Conservation (phyloP, 2,888 invertebrate species). For the Caenorhabditis virilis region DNA sequence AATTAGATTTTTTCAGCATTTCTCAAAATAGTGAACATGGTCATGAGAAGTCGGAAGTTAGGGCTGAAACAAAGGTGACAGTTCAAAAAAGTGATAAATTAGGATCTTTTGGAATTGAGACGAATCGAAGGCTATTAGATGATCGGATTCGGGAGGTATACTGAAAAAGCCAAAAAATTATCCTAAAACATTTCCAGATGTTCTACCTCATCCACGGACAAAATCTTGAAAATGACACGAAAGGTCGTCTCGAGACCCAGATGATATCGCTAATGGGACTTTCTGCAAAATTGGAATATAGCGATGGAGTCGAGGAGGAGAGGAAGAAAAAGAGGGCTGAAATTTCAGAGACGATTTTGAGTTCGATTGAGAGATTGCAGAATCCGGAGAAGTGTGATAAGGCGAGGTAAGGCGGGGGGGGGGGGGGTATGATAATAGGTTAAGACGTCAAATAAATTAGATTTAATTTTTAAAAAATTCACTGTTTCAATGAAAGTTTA, state of each 20-base stretch:
- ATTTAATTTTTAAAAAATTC: too few species aligned
- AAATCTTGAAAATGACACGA: conserved; percentile 14
- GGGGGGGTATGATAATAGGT: background rate
- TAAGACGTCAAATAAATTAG: too few species aligned
- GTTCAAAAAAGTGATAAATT: background rate
- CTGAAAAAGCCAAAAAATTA: background rate
- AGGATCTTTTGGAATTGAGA: conserved; percentile 17
- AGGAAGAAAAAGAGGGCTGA: conserved; percentile 7
- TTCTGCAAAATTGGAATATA: conserved; percentile 19
- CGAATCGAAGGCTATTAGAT: conserved; percentile 36
- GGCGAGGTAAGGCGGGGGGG: conserved; percentile 36
- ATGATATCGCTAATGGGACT: conserved; percentile 29
- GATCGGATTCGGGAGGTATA: conserved; percentile 42
- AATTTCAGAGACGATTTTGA: conserved; percentile 41
- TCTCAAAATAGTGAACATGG: conserved; percentile 7
- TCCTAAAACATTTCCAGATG: conserved; percentile 7
- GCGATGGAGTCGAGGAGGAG: conserved; percentile 17
- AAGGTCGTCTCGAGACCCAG: conserved; percentile 14
- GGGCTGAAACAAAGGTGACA: conserved; percentile 1
- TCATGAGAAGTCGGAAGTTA: background rate
- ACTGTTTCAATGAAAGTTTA: too few species aligned
- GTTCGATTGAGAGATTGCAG: conserved; percentile 52
- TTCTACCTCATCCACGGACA: conserved; percentile 27
- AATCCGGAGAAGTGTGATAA: conserved; percentile 57
- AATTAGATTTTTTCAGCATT: background rate